phyloP scores from a whole-genome alignment of 37 sponge, comb jelly and placozoan genomes.

The Ianthella basta region DNA sequence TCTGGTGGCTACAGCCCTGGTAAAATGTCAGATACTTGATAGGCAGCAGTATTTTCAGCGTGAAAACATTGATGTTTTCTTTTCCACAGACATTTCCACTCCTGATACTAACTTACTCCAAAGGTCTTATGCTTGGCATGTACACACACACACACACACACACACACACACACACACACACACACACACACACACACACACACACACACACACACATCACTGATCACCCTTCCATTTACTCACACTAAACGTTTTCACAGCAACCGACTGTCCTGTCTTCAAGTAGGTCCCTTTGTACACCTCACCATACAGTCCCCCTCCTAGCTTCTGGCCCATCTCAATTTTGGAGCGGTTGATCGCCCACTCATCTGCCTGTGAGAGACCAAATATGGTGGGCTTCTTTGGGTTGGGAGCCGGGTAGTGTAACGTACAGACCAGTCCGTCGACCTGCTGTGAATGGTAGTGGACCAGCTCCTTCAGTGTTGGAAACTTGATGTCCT shows the following conservation, averaged over 20 bases:
- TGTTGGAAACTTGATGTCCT: constrained; percentile 70
- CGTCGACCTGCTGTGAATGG: constrained; percentile 88
- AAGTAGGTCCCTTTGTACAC: constrained; percentile 90
- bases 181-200: constrained; percentile 27
- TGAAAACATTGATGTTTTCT: too few relatives aligned
- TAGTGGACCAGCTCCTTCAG: constrained; percentile 87
- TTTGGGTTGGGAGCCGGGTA: constrained; percentile 93
- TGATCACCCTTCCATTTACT: not conserved
- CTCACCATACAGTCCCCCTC: constrained; percentile 98
- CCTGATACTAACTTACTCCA: too few relatives aligned
- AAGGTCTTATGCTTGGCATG: too few relatives aligned
- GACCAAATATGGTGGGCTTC: constrained; percentile 82
- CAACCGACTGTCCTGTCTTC: constrained; percentile 45
- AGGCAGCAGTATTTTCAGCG: too few relatives aligned
- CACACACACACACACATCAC: constrained; percentile 20
- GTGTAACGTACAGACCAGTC: constrained; percentile 87
- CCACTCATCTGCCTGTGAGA: constrained; percentile 90
- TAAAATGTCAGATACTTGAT: too few relatives aligned
- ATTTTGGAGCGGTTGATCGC: constrained; percentile 88
- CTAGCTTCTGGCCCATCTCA: constrained; percentile 91
- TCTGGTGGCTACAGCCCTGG: too few relatives aligned
- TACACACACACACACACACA: constrained; percentile 15
- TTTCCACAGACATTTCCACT: too few relatives aligned
- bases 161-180: constrained; percentile 27
- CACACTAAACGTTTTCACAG: constrained; percentile 75